Evolutionary conservation across 2,888 invertebrate genomes (phyloP).

Genomic region (Stictocephala bisonia): DNA sequence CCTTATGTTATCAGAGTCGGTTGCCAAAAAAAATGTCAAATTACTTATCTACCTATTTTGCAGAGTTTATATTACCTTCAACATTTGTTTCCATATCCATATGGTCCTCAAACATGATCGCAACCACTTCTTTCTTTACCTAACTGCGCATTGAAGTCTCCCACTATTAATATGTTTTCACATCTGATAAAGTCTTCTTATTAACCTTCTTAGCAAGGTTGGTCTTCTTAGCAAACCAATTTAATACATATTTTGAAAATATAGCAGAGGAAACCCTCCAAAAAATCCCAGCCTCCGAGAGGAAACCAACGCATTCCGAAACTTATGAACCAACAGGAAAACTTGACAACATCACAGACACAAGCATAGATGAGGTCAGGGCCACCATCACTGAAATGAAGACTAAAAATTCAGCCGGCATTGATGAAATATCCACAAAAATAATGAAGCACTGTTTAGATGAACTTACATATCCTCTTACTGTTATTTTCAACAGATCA

Average conservation of each 20-base stretch:
- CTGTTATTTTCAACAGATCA: background rate
- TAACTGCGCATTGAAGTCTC: too few species aligned
- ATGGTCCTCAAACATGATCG: too few species aligned
- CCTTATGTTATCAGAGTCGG: too few species aligned
- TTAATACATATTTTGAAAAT: slow-evolving; percentile 6
- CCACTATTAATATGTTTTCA: too few species aligned
- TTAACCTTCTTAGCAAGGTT: too few species aligned
- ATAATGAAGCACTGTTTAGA: background rate
- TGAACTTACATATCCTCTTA: background rate
- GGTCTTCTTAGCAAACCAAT: slow-evolving; percentile 7
- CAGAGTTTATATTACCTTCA: too few species aligned
- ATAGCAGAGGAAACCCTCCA: background rate
- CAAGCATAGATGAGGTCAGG: background rate
- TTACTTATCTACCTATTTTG: too few species aligned
- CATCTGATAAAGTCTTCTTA: too few species aligned
- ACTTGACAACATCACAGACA: background rate
- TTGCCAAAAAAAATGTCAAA: too few species aligned
- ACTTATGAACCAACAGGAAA: slow-evolving; percentile 1
- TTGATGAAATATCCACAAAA: background rate
- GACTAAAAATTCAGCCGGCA: background rate
- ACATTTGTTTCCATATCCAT: too few species aligned
- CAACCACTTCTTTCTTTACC: too few species aligned
- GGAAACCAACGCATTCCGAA: background rate
- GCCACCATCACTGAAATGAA: background rate
- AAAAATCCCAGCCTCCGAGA: slow-evolving; percentile 4